Percentiles rank a stretch among this genome's conserved stretches.
Conservation (phyloP, 1,140 invertebrate genomes). For the Brachionus paranguensis region DNA sequence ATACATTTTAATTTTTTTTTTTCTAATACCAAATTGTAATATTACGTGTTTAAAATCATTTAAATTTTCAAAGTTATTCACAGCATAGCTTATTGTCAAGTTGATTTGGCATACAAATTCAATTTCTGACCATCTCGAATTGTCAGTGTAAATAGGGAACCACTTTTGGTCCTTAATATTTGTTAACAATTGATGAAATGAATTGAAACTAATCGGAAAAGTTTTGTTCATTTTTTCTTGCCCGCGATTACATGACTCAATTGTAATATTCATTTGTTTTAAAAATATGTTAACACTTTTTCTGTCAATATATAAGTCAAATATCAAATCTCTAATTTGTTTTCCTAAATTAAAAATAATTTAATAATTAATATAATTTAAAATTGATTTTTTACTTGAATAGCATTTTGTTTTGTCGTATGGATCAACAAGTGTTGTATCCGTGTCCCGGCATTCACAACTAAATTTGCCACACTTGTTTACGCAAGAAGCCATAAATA, state of each 20-base stretch:
- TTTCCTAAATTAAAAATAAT: not conserved
- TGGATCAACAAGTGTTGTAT: not conserved
- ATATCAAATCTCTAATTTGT: slow-evolving; percentile 6
- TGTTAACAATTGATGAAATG: not conserved
- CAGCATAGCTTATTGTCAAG: not conserved
- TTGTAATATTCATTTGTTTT: not conserved
- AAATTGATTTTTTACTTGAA: not conserved
- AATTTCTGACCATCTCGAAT: not conserved
- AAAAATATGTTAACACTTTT: not conserved
- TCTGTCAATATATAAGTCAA: not conserved
- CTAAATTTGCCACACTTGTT: slow-evolving; percentile 5
- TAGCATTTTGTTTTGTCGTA: not conserved
- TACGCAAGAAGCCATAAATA: slow-evolving; percentile 5
- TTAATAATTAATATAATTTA: not conserved
- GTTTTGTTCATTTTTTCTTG: not conserved
- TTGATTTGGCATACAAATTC: slow-evolving; percentile 29
- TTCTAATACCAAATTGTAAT: not conserved
- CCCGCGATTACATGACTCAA: not conserved
- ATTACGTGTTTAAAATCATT: slow-evolving; percentile 23
- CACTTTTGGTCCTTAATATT: not conserved
- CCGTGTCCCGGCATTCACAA: slow-evolving; percentile 1
- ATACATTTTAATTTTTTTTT: not conserved
- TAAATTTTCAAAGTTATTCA: not conserved
- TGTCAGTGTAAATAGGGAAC: slow-evolving; percentile 26
- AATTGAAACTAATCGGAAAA: not conserved